Conservation (phyloP, 2,113 vertebrate genomes). For the Haliaeetus leucogaster region DNA sequence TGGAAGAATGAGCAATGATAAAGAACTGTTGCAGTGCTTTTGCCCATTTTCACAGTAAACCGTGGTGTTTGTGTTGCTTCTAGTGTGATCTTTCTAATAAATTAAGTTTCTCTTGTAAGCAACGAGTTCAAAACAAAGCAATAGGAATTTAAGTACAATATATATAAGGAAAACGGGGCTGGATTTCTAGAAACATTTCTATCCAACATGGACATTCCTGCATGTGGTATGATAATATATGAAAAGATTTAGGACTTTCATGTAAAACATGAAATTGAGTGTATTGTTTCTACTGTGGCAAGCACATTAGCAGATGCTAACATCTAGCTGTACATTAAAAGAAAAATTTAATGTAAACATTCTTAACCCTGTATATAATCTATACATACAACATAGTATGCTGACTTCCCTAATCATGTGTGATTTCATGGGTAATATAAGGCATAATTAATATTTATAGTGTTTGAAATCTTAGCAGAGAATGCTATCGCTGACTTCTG, state of each 20-base stretch:
- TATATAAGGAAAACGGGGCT: neutral
- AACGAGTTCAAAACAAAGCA: slow-evolving; percentile 18
- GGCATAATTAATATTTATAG: neutral
- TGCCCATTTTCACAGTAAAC: slow-evolving; percentile 55
- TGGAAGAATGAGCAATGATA: slow-evolving; percentile 40
- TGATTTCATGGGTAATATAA: neutral
- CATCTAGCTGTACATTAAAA: neutral
- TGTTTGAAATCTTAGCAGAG: neutral
- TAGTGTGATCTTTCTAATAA: slow-evolving; percentile 2
- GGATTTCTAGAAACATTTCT: neutral
- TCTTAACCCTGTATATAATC: neutral
- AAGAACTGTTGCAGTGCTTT: neutral
- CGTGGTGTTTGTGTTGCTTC: neutral
- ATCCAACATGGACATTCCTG: neutral
- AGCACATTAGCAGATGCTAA: neutral
- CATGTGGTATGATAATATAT: neutral
- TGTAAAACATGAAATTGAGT: neutral
- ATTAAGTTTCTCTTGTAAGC: neutral
- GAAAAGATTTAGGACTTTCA: neutral
- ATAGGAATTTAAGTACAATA: neutral
- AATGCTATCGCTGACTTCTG: neutral
- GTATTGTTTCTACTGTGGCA: neutral
- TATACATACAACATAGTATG: neutral
- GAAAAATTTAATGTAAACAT: neutral
- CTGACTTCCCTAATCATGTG: neutral